Evolutionary conservation across 2,113 vertebrate genomes (phyloP).

Genomic region (Coryphaenoides rupestris): DNA sequence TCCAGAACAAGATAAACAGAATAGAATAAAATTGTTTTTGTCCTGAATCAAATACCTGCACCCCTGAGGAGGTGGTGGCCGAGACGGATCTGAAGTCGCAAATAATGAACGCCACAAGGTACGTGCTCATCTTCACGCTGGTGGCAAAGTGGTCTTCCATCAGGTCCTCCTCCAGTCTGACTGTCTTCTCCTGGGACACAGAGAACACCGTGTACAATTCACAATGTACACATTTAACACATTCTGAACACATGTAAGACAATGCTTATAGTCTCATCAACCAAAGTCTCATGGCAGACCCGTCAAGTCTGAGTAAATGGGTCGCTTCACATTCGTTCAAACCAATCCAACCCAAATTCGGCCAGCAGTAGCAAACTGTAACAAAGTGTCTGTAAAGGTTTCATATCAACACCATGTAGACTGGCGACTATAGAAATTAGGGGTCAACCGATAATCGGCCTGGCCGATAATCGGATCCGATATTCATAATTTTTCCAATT

Average conservation of each 20-base stretch:
- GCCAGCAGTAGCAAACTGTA: too few species aligned
- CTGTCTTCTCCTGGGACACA: constrained; percentile 62
- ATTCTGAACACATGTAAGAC: too few species aligned
- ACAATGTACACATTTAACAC: background rate
- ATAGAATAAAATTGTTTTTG: background rate
- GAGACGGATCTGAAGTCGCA: constrained; percentile 75
- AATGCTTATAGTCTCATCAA: too few species aligned
- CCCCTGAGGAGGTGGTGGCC: constrained; percentile 66
- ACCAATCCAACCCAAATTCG: too few species aligned
- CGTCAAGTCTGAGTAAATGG: too few species aligned
- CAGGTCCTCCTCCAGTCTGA: constrained; percentile 39
- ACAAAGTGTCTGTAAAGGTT: background rate
- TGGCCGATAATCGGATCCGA: too few species aligned
- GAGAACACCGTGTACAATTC: background rate
- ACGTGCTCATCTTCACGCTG: constrained; percentile 76
- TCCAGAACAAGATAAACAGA: background rate
- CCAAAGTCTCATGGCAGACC: too few species aligned
- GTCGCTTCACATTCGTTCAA: too few species aligned
- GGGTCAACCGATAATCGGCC: too few species aligned
- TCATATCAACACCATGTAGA: background rate
- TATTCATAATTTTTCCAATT: too few species aligned
- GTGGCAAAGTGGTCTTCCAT: constrained; percentile 72
- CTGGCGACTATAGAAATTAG: too few species aligned
- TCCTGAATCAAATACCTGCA: constrained; percentile 61
- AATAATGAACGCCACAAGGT: constrained; percentile 72